phyloP scores from a whole-genome alignment of 1,140 invertebrate genomes.

The Neodiprion fabricii region DNA sequence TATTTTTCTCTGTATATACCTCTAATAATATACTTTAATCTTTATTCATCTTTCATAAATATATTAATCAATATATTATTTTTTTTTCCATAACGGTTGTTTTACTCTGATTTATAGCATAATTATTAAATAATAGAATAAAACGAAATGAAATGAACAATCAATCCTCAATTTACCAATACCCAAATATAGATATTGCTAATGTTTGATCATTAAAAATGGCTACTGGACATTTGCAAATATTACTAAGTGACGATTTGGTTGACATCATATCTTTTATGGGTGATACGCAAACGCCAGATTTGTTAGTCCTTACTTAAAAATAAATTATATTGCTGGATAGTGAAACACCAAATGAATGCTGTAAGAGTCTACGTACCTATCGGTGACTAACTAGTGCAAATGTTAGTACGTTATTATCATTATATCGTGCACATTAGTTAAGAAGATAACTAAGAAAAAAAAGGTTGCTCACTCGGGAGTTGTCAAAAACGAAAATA shows the following conservation, averaged over 20 bases:
- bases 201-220: not conserved
- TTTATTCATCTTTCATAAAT: not conserved
- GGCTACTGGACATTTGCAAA: not conserved
- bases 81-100: not conserved
- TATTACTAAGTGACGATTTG: not conserved
- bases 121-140: not conserved
- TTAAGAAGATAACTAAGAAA: no score
- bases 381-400: no score
- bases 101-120: not conserved
- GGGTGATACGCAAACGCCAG: no score
- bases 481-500: no score
- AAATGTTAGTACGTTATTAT: no score
- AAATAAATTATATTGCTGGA: no score
- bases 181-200: not conserved
- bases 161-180: not conserved
- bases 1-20: not conserved
- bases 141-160: not conserved
- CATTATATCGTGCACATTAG: no score
- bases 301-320: no score
- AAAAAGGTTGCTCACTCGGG: no score
- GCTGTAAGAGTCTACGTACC: no score
- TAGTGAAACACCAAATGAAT: no score
- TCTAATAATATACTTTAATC: not conserved
- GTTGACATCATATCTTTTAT: no score
- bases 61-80: not conserved